phyloP scores from a whole-genome alignment of 2,797 vertebrate genomes.

The Diglossa cyanea region DNA sequence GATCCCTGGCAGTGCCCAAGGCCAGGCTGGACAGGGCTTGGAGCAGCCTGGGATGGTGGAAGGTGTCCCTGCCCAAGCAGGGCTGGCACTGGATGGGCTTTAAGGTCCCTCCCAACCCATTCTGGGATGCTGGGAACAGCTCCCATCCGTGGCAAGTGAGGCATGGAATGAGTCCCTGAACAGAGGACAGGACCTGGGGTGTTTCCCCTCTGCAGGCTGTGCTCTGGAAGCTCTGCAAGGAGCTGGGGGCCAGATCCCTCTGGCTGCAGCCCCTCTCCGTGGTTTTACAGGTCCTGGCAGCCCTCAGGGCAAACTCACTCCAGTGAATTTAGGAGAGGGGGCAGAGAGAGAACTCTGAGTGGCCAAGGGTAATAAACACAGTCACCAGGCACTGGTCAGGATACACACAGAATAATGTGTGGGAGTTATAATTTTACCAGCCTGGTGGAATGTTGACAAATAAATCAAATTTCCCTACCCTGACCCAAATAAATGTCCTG shows the following conservation, averaged over 20 bases:
- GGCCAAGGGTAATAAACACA: background rate
- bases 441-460: background rate
- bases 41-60: accelerated
- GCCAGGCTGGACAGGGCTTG: accelerated
- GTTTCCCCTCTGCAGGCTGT: background rate
- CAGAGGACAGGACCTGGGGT: background rate
- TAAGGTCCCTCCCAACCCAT: background rate
- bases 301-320: background rate
- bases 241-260: background rate
- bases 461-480: background rate
- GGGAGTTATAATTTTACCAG: background rate
- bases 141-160: background rate
- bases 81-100: background rate
- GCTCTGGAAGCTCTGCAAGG: background rate
- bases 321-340: background rate
- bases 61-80: background rate
- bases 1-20: background rate
- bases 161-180: accelerated
- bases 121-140: background rate
- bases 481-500: background rate
- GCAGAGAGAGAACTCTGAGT: background rate
- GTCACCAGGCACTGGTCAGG: background rate
- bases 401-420: background rate
- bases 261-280: background rate
- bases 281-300: background rate